phyloP scores from a whole-genome alignment of 1,140 invertebrate genomes.

The Pseudomyrmex pallidus region DNA sequence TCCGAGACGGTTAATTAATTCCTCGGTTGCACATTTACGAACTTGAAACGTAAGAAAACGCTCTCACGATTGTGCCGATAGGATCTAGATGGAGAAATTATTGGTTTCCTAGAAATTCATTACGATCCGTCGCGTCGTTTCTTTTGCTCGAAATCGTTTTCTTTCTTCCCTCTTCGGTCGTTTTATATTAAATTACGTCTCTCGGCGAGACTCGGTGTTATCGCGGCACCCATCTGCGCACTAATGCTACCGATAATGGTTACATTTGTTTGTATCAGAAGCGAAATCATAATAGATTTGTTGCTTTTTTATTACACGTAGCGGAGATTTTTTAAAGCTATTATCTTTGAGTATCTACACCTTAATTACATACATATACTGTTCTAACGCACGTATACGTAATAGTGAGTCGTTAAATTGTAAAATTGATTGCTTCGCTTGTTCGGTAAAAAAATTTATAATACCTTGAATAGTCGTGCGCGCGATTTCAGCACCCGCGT shows the following conservation, averaged over 20 bases:
- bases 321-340: not conserved
- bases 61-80: constrained; percentile 7
- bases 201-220: constrained; percentile 6
- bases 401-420: not conserved
- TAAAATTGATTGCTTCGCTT: not conserved
- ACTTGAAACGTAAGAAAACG: constrained; percentile 53
- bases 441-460: not conserved
- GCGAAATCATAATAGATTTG: constrained; percentile 34
- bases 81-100: constrained; percentile 56
- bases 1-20: constrained; percentile 48
- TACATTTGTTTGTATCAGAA: constrained; percentile 29
- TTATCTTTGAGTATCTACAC: constrained; percentile 5
- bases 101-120: constrained; percentile 55
- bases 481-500: not conserved
- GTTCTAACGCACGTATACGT: not conserved
- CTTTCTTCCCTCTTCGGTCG: not conserved
- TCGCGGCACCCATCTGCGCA: constrained; percentile 11
- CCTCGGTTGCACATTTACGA: constrained; percentile 28
- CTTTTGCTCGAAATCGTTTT: not conserved
- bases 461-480: no score
- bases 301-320: constrained; percentile 10
- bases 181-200: constrained; percentile 27
- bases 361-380: constrained; percentile 19
- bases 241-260: constrained; percentile 43
- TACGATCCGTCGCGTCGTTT: constrained; percentile 26